Conservation (phyloP, 1,140 invertebrate genomes). For the Diabrotica undecimpunctata region DNA sequence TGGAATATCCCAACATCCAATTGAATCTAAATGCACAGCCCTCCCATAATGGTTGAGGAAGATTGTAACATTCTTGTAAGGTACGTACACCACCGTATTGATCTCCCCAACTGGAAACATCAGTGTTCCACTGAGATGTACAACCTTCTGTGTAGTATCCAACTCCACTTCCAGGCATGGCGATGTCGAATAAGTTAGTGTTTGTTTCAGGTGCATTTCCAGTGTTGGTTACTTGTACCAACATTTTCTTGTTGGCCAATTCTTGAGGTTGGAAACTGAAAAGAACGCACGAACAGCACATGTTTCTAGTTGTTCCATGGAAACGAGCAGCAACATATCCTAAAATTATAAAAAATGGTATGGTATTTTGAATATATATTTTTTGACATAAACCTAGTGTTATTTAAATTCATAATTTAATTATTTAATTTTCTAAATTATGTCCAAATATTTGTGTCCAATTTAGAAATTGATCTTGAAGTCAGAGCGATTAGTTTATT, state of each 20-base stretch:
- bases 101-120: conserved; percentile 5
- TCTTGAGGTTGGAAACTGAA: conserved; percentile 8
- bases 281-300: conserved; percentile 12
- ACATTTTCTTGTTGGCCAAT: conserved; percentile 3
- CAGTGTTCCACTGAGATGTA: conserved; percentile 4
- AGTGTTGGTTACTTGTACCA: conserved; percentile 5
- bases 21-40: conserved; percentile 11
- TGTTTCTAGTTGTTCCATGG: conserved; percentile 3
- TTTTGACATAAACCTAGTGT: too few relatives aligned
- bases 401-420: too few relatives aligned
- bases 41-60: not conserved
- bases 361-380: too few relatives aligned
- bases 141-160: conserved; percentile 4
- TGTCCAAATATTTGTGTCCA: too few relatives aligned
- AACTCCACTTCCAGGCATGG: conserved; percentile 14
- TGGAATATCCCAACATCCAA: conserved; percentile 10
- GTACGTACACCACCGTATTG: conserved; percentile 6
- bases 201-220: conserved; percentile 4
- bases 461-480: too few relatives aligned
- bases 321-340: not conserved
- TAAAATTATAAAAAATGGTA: not conserved
- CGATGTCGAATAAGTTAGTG: conserved; percentile 21
- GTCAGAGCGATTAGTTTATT: too few relatives aligned
- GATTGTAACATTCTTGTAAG: conserved; percentile 2
- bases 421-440: too few relatives aligned